Percentiles rank a stretch among this genome's conserved stretches.
phyloP scores from a whole-genome alignment of 2,113 vertebrate genomes.

The Ornithorhynchus anatinus region DNA sequence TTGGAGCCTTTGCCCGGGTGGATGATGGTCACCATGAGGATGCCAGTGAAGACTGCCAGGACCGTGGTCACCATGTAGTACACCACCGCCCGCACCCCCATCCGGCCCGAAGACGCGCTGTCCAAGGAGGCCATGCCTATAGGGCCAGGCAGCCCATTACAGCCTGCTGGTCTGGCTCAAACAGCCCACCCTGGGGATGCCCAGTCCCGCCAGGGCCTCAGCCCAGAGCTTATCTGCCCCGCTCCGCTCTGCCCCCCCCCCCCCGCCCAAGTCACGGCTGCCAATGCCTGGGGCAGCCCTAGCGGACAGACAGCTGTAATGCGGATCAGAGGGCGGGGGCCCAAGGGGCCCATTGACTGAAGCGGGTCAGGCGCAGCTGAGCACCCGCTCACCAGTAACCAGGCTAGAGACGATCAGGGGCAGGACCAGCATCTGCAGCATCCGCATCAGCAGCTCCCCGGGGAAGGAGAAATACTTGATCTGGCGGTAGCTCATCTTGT shows the following conservation, averaged over 20 bases:
- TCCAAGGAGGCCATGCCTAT: conserved; percentile 94
- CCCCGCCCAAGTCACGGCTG: neutral
- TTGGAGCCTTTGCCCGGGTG: conserved; percentile 89
- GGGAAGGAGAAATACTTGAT: conserved; percentile 96
- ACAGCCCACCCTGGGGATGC: too few species aligned
- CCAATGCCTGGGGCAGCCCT: too few species aligned
- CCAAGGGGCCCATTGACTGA: neutral
- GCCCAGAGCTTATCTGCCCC: neutral
- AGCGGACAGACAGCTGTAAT: too few species aligned
- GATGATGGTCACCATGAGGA: conserved; percentile 89
- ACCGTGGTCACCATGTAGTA: conserved; percentile 96
- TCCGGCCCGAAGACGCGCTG: conserved; percentile 90
- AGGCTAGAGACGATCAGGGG: conserved; percentile 95
- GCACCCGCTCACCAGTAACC: conserved; percentile 86
- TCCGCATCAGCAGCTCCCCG: conserved; percentile 95
- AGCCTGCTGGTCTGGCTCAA: neutral
- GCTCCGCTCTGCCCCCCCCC: neutral
- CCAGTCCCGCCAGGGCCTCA: neutral
- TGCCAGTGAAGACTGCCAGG: conserved; percentile 94
- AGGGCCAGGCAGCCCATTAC: neutral
- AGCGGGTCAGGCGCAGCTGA: neutral
- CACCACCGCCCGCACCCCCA: conserved; percentile 87
- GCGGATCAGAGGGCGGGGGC: too few species aligned
- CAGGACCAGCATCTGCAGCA: conserved; percentile 95
- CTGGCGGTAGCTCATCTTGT: conserved; percentile 86